Base-by-base conservation (phyloP, 1,140 invertebrate genomes). In the Caenorhabditis briggsae region DNA sequence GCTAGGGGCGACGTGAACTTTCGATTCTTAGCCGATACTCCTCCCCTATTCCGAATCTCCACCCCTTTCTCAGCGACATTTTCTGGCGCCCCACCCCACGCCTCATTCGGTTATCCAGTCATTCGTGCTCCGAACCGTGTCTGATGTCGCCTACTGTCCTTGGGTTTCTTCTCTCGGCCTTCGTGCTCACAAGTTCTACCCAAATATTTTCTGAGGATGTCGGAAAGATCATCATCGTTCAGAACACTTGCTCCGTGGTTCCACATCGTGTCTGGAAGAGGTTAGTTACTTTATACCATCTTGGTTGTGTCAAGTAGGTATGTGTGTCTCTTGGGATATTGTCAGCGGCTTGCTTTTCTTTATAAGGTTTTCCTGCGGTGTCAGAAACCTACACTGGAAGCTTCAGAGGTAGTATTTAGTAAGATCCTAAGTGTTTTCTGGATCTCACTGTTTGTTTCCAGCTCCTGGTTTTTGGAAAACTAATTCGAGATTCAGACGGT, bases 1-100 rank as follows among this genome's bases (percentile, higher is more conserved):
- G 23, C 48, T n/a, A 78, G 20, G 70, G 70, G 50, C 48, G 70
- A n/a, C 46, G 70, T 78, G 70, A 78, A 78, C 70, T 78, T 78
- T 78, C 70, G 70, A 78, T 78, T 78, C 46, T 43, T 50, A 8
- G 70, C n/a, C 46, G 12, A 43, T 46, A 7, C 64, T 33, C n/a
- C 33, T 70, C 23, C 43, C n/a, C 33, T 46, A 46, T 58, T 58
- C 56, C 2, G n/a, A 8, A 58, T 25, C 59, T 61, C 59, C 59
- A 25, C 59, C 59, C 59, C 59, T 33, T 33, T 33, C 33, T 33
- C 33, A 33, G 33, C 33, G 33, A 33, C 33, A 33, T 33, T 3
- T 33, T 33, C 33, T 33, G 33, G 33, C 33, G 33, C 33, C 33
- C 33, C 33, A 33, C n/a, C n/a, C 46, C 65, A 3, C 53, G 20